A percentile compares a stretch with the other conserved stretches of the same genome.
Evolutionary conservation across 2,888 invertebrate species (phyloP).

Genomic region (Thecophora atra): DNA sequence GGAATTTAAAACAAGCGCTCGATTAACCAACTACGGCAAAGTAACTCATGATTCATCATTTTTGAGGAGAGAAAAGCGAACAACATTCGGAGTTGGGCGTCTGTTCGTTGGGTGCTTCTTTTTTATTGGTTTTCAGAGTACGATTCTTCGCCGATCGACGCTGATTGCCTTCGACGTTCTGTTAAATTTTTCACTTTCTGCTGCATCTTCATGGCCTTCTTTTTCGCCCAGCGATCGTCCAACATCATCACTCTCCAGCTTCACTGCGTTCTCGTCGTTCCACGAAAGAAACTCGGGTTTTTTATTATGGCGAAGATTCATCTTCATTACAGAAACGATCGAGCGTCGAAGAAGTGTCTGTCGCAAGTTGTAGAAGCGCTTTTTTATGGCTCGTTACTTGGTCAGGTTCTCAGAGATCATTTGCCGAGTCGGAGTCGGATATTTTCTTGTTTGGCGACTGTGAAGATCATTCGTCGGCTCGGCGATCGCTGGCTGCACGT

Average conservation of each 20-base stretch:
- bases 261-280: neutral
- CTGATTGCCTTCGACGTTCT: slow-evolving; percentile 14
- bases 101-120: neutral
- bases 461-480: neutral
- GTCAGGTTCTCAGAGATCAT: neutral
- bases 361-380: neutral
- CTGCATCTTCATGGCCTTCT: neutral
- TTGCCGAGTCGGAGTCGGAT: neutral
- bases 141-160: neutral
- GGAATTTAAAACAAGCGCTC: neutral
- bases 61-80: neutral
- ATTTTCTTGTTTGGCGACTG: neutral
- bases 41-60: slow-evolving; percentile 28
- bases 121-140: neutral
- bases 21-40: neutral
- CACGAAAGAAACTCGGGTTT: neutral
- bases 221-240: neutral
- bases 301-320: slow-evolving; percentile 35
- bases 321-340: slow-evolving; percentile 27
- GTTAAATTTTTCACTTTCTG: neutral
- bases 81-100: slow-evolving; percentile 3
- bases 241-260: slow-evolving; percentile 10
- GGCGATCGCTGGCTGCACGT: neutral
- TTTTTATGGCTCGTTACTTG: neutral
- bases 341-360: neutral